phyloP scores from a whole-genome alignment of 2,113 vertebrate species.

The Typhlomys cinereus region DNA sequence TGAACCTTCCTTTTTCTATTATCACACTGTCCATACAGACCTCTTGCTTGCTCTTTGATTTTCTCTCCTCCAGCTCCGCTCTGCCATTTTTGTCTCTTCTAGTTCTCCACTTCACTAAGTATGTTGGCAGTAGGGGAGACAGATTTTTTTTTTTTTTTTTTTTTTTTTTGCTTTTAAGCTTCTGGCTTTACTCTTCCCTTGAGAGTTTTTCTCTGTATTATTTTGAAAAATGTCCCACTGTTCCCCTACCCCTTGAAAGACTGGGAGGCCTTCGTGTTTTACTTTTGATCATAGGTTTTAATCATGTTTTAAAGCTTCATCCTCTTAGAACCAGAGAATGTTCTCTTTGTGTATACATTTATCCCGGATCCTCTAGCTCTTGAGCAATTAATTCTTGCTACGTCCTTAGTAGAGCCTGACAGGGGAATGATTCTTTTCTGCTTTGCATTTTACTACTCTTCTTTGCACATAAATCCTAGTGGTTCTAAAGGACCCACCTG shows the following conservation, averaged over 20 bases:
- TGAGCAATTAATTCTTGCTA: constrained; percentile 25
- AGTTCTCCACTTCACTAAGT: constrained; percentile 54
- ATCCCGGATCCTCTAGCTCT: not conserved
- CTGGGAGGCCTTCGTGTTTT: not conserved
- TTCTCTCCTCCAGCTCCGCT: constrained; percentile 33
- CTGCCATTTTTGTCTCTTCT: constrained; percentile 63
- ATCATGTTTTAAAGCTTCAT: constrained; percentile 48
- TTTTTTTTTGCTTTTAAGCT: constrained; percentile 70
- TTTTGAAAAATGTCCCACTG: constrained; percentile 61
- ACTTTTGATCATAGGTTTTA: constrained; percentile 60
- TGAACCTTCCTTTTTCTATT: not conserved
- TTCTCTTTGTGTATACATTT: constrained; percentile 36
- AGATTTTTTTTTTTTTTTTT: too few species aligned
- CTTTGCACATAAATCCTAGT: not conserved
- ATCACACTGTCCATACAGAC: not conserved
- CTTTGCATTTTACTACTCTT: constrained; percentile 25
- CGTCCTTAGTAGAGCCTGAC: constrained; percentile 1
- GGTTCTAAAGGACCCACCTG: not conserved
- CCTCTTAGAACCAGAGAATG: not conserved
- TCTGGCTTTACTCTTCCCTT: constrained; percentile 69
- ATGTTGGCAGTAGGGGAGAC: constrained; percentile 45
- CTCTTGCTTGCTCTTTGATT: constrained; percentile 56
- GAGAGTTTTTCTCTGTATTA: constrained; percentile 61
- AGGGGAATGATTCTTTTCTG: not conserved
- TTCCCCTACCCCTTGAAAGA: constrained; percentile 24